A percentile compares a stretch with the other conserved stretches of the same genome.
Evolutionary conservation across 2,797 vertebrate genomes (phyloP).

Genomic region (Psittacula derbiana): DNA sequence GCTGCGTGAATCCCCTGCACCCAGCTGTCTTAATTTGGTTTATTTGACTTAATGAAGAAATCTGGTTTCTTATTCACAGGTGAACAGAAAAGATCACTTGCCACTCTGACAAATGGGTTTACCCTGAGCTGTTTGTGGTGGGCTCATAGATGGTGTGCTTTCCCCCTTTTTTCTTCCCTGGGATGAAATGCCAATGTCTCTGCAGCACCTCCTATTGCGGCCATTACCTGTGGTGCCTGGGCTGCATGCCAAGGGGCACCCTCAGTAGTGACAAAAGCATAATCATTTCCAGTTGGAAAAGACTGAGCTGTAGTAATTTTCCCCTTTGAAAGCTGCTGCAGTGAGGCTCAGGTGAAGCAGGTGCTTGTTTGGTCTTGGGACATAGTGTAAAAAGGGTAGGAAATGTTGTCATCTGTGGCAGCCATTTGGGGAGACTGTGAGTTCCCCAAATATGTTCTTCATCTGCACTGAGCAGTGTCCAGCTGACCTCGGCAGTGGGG

Average conservation of each 20-base stretch:
- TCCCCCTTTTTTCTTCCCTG: not conserved
- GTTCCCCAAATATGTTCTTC: not conserved
- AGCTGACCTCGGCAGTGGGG: accelerated
- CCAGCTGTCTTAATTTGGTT: slow-evolving; percentile 39
- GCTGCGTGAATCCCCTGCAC: slow-evolving; percentile 24
- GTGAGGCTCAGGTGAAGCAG: not conserved
- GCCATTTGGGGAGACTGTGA: accelerated
- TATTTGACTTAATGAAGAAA: slow-evolving; percentile 61
- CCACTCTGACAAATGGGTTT: slow-evolving; percentile 47
- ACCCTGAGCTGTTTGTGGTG: slow-evolving; percentile 17
- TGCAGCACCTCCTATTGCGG: not conserved
- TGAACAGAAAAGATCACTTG: slow-evolving; percentile 38
- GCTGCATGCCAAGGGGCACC: slow-evolving; percentile 64
- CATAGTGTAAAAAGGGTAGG: accelerated
- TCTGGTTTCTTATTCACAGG: slow-evolving; percentile 53
- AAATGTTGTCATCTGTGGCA: not conserved
- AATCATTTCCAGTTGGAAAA: slow-evolving; percentile 62
- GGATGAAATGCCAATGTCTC: not conserved
- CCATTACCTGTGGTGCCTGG: slow-evolving; percentile 63
- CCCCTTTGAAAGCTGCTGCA: not conserved
- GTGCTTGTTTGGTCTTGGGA: not conserved
- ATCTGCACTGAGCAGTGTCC: not conserved
- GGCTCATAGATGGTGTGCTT: not conserved
- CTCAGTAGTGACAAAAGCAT: slow-evolving; percentile 68
- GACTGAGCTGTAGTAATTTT: slow-evolving; percentile 44